These are phyloP conservation scores for Hemiprocne comata DNA, from an alignment of 2,113 vertebrate genomes.

Conservation along the genomic window DNA sequence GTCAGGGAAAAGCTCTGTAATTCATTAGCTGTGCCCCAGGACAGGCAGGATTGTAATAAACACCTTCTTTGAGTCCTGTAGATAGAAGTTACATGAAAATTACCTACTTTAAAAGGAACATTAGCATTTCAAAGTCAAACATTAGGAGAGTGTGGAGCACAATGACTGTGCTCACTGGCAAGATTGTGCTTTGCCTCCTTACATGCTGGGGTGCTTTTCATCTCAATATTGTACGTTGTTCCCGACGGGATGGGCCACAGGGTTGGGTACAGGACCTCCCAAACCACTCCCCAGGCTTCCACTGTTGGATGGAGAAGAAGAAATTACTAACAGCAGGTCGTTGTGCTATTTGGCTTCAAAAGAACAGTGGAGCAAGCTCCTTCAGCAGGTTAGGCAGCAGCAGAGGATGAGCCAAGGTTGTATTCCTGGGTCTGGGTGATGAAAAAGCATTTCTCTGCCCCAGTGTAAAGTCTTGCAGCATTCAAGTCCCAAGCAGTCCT, in stretches of 20 bases:
- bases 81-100: conserved; percentile 67
- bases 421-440: background rate
- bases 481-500: background rate
- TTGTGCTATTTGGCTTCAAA: background rate
- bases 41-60: conserved; percentile 57
- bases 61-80: conserved; percentile 55
- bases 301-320: background rate
- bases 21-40: conserved; percentile 49
- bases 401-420: background rate
- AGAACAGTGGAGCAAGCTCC: background rate
- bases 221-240: background rate
- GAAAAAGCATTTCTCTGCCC: background rate
- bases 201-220: conserved; percentile 14
- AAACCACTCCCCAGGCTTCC: background rate
- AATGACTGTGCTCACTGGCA: background rate
- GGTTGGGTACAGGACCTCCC: background rate
- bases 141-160: conserved; percentile 39
- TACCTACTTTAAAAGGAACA: conserved; percentile 61
- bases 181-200: conserved; percentile 1
- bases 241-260: background rate
- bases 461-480: rapidly evolving
- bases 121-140: conserved; percentile 68
- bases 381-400: background rate
- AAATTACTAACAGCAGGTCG: background rate
- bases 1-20: conserved; percentile 22